Evolutionary conservation across 2,113 vertebrate species (phyloP).

Genomic region (Eulemur macaco): DNA sequence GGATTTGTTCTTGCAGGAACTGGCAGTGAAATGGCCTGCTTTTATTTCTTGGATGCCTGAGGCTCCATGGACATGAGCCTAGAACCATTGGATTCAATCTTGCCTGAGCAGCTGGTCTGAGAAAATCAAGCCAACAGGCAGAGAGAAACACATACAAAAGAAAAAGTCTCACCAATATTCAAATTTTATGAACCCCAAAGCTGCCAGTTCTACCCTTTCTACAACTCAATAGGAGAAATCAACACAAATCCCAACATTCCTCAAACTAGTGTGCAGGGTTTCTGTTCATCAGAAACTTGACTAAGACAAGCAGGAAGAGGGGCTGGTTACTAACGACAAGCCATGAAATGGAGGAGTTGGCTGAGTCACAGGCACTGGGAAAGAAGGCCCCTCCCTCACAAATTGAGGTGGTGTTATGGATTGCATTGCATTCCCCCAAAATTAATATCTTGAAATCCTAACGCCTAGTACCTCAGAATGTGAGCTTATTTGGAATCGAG

Average conservation of each 20-base stretch:
- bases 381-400: not conserved
- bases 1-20: not conserved
- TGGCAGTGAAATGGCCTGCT: not conserved
- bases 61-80: constrained; percentile 4
- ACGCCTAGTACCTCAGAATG: not conserved
- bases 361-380: fast-evolving
- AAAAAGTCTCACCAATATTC: not conserved
- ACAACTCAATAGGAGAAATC: not conserved
- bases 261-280: not conserved
- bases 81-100: not conserved
- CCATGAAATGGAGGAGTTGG: not conserved
- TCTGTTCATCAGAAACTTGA: not conserved
- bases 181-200: not conserved
- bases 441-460: not conserved
- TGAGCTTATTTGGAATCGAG: not conserved
- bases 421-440: not conserved
- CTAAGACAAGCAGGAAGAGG: not conserved
- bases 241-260: not conserved
- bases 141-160: not conserved
- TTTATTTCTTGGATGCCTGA: constrained; percentile 24
- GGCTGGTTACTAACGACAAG: not conserved
- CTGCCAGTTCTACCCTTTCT: not conserved
- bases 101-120: constrained; percentile 33
- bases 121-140: constrained; percentile 6
- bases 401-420: not conserved